These are phyloP conservation scores for Rhodinocichla rosea DNA, from an alignment of 2,113 vertebrate species.

Conservation along the genomic window DNA sequence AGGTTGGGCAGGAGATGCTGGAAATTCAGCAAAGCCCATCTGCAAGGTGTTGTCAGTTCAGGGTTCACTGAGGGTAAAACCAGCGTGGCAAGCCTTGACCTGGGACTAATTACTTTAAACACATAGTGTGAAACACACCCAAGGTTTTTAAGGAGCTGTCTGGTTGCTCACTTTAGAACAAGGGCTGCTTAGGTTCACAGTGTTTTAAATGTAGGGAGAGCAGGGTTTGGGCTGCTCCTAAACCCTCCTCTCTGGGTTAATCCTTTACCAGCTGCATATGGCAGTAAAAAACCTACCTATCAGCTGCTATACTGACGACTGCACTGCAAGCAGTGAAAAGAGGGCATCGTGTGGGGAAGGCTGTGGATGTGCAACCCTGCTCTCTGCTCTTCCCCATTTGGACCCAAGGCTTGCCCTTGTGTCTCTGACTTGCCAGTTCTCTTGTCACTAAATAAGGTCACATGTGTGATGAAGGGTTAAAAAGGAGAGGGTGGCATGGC, in stretches of 20 bases:
- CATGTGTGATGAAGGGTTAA: not conserved
- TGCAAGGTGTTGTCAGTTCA: not conserved
- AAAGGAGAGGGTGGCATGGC: not conserved
- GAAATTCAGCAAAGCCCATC: not conserved
- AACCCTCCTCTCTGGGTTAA: not conserved
- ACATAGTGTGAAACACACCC: not conserved
- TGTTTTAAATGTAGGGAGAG: not conserved
- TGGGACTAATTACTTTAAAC: not conserved
- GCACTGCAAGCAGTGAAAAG: not conserved
- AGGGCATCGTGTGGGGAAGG: fast-evolving
- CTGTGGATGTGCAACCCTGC: not conserved
- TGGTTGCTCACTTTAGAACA: not conserved
- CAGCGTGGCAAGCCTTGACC: not conserved
- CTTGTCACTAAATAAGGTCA: not conserved
- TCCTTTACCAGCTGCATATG: not conserved
- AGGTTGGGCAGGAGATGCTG: not conserved
- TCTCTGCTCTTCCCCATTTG: not conserved
- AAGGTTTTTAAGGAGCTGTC: not conserved
- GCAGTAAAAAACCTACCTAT: not conserved
- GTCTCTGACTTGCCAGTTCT: not conserved
- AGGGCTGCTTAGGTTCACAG: not conserved
- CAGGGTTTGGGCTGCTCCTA: not conserved
- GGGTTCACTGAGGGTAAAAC: not conserved
- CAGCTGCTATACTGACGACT: not conserved
- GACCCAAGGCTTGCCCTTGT: not conserved